phyloP scores from a whole-genome alignment of 2,888 invertebrate species.

The Trachelus stipa region DNA sequence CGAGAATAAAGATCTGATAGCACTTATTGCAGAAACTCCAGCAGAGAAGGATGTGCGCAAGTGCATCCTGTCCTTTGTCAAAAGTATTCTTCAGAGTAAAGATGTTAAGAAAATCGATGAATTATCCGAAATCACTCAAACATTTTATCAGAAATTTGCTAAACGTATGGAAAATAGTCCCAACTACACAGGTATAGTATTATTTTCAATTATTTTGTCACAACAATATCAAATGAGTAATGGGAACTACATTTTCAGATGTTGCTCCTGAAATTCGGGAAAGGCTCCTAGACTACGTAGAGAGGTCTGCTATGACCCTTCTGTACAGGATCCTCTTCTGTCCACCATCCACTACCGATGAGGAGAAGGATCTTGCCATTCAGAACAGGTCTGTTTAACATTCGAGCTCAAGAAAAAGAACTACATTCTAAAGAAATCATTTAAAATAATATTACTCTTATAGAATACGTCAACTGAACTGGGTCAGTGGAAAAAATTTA shows the following conservation, averaged over 20 bases:
- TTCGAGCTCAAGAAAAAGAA: background rate
- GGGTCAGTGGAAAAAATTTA: conserved; percentile 95
- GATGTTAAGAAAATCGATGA: conserved; percentile 81
- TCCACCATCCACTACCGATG: conserved; percentile 88
- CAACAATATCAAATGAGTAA: background rate
- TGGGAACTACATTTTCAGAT: conserved; percentile 59
- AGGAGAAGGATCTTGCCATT: conserved; percentile 92
- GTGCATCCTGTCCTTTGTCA: conserved; percentile 76
- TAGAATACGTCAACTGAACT: conserved; percentile 92
- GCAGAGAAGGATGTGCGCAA: conserved; percentile 75
- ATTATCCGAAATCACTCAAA: conserved; percentile 89
- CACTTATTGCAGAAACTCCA: conserved; percentile 51
- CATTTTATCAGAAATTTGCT: conserved; percentile 86
- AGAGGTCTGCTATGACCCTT: conserved; percentile 92
- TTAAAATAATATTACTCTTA: conserved; percentile 16
- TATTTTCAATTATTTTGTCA: conserved; percentile 9
- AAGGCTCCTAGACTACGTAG: conserved; percentile 89
- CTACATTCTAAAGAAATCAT: background rate
- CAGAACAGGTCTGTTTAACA: conserved; percentile 74
- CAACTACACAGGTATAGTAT: conserved; percentile 69
- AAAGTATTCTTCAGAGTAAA: conserved; percentile 73
- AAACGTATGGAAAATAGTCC: conserved; percentile 78
- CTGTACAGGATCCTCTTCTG: conserved; percentile 91
- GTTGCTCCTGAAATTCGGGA: conserved; percentile 81
- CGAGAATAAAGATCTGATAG: conserved; percentile 60